phyloP scores from a whole-genome alignment of 2,797 vertebrate species.

The Hafferia zeledoni region DNA sequence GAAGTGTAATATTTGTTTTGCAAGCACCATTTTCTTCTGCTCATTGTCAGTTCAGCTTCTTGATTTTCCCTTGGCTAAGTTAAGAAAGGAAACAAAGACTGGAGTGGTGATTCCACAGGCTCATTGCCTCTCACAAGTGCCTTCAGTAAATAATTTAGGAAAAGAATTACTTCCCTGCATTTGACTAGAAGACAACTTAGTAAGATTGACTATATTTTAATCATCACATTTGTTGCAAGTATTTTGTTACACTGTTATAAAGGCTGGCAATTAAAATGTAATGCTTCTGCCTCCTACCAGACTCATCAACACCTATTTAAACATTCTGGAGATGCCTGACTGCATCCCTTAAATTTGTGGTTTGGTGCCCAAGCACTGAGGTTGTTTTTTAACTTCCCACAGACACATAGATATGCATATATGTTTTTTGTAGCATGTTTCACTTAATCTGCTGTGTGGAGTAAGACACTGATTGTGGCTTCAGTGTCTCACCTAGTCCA shows the following conservation, averaged over 20 bases:
- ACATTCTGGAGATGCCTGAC: not conserved
- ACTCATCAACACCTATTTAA: not conserved
- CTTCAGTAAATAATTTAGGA: slow-evolving; percentile 35
- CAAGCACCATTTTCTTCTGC: not conserved
- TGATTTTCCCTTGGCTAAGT: not conserved
- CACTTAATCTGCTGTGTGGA: not conserved
- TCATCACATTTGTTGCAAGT: slow-evolving; percentile 15
- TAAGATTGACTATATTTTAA: slow-evolving; percentile 38
- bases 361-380: not conserved
- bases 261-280: slow-evolving; percentile 19
- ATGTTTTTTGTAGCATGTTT: not conserved
- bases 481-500: not conserved
- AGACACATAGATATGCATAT: not conserved
- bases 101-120: not conserved
- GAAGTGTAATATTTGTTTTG: not conserved
- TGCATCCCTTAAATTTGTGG: not conserved
- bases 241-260: slow-evolving; percentile 2
- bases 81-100: not conserved
- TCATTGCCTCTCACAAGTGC: not conserved
- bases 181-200: not conserved
- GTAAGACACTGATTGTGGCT: not conserved
- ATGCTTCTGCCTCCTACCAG: not conserved
- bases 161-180: not conserved
- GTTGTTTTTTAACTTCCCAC: not conserved
- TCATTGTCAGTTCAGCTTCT: not conserved